Evolutionary conservation across 2,888 invertebrate species (phyloP), one percentile per base, ranked within the genome.

Genomic region (Drosophila kanekoi): DNA sequence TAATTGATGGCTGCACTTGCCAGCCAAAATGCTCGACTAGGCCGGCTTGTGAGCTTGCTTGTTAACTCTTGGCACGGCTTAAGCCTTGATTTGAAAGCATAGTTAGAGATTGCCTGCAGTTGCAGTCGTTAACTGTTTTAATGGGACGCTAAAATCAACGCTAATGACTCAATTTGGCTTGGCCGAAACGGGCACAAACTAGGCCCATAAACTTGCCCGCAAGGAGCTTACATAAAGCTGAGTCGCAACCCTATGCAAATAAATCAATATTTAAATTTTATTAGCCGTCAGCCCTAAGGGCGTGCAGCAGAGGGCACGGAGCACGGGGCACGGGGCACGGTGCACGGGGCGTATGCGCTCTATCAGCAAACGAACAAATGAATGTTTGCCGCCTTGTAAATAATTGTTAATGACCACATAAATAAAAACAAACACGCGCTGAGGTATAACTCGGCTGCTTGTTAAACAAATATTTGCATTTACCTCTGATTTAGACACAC

Each of bases 381-480:
- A 63, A 63, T 67, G 51, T 11, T 41, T 56, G 35, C 43, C 44
- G 64, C 43, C 43, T 38, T 71, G 56, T 66, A 71, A 75, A 74
- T 77, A 83, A 84, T 81, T 84, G 78, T 80, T 82, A 82, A 82
- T 84, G 80, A 66, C 59, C 38, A 44, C 81, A 74, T 72, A 81
- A 79, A 79, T 56, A 66, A 63, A 62, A 66, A 67, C 68, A 57
- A 45, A 28, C 45, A 41, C 49, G 56, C 48, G 28, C 13, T 6
- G 11, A 41, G 60, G 47, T 56, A 74, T 60, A 54, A 62, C 66
- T 69, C 57, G 35, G 43, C 52, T 60, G 67, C 71, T 68, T 64
- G 74, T 47, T 61, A 62, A 63, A 41, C 68, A 81, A 81, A 81
- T 66, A 72, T 79, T 82, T 80, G 62, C 76, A 41, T 57, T 66